Evolutionary conservation across 1,140 invertebrate genomes (phyloP).

Genomic region (Tetramorium simillimum): DNA sequence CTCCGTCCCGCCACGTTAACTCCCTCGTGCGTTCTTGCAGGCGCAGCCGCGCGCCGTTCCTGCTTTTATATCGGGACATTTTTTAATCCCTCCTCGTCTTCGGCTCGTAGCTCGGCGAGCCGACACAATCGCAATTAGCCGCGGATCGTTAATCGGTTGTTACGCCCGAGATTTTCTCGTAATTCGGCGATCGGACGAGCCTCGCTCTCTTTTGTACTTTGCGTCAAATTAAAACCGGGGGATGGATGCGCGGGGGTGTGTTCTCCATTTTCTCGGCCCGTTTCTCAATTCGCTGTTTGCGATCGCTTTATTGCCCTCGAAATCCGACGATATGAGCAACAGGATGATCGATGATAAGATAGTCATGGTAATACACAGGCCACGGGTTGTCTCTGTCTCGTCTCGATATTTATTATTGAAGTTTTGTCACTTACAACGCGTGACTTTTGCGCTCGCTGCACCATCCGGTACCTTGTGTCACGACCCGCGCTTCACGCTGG

Average conservation of each 20-base stretch:
- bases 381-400: not conserved
- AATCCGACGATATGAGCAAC: not conserved
- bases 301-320: conserved; percentile 29
- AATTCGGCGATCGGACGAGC: conserved; percentile 67
- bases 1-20: conserved; percentile 73
- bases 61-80: conserved; percentile 76
- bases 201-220: conserved; percentile 38
- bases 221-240: conserved; percentile 60
- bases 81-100: conserved; percentile 76
- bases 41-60: conserved; percentile 49
- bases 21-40: conserved; percentile 69
- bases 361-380: not conserved
- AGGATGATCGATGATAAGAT: not conserved
- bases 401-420: not conserved
- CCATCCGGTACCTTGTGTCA: not conserved
- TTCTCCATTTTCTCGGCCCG: not conserved
- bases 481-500: not conserved
- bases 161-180: conserved; percentile 66
- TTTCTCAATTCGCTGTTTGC: conserved; percentile 2
- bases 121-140: conserved; percentile 76
- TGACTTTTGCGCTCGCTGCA: not conserved
- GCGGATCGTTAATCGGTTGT: conserved; percentile 76
- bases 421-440: not conserved
- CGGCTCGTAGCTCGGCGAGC: conserved; percentile 59
- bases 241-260: not conserved